These are phyloP conservation scores for Aphis craccivora DNA, from an alignment of 1,140 invertebrate genomes.

Conservation along the genomic window DNA sequence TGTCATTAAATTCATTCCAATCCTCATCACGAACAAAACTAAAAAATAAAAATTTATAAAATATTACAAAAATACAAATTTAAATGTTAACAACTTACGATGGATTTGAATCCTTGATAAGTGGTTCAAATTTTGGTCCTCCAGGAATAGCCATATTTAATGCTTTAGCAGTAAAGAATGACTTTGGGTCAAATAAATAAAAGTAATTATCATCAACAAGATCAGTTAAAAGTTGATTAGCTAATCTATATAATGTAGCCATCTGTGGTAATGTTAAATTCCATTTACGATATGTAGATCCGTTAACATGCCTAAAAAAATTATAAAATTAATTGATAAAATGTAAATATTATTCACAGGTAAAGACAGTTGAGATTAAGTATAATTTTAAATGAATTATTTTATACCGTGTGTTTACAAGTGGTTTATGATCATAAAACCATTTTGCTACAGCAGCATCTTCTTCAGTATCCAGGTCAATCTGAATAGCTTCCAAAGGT, in stretches of 20 bases:
- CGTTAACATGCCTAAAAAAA: slow-evolving; percentile 87
- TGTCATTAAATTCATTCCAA: slow-evolving; percentile 99
- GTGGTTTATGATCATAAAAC: slow-evolving; percentile 99
- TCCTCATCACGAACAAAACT: slow-evolving; percentile 88
- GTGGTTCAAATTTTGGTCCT: slow-evolving; percentile 98
- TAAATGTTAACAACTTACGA: slow-evolving; percentile 69
- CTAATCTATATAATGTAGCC: slow-evolving; percentile 95
- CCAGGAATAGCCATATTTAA: slow-evolving; percentile 99
- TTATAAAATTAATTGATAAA: slow-evolving; percentile 26
- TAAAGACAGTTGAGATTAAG: background rate
- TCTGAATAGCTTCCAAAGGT: slow-evolving; percentile 98
- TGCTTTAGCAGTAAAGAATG: slow-evolving; percentile 99
- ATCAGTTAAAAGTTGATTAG: slow-evolving; percentile 98
- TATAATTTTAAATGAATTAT: background rate
- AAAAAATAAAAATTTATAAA: slow-evolving; percentile 36
- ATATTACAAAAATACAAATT: background rate
- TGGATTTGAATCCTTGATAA: slow-evolving; percentile 95
- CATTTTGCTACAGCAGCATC: slow-evolving; percentile 89
- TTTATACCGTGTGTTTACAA: slow-evolving; percentile 82
- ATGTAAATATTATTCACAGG: background rate
- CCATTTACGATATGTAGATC: slow-evolving; percentile 96
- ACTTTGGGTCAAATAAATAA: slow-evolving; percentile 98
- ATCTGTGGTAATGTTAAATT: slow-evolving; percentile 94
- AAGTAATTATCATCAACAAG: slow-evolving; percentile 99
- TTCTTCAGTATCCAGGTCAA: slow-evolving; percentile 96